Percentiles rank a stretch among this genome's conserved stretches.
phyloP scores from a whole-genome alignment of 2,888 invertebrate genomes.

The Parnassius mnemosyne region DNA sequence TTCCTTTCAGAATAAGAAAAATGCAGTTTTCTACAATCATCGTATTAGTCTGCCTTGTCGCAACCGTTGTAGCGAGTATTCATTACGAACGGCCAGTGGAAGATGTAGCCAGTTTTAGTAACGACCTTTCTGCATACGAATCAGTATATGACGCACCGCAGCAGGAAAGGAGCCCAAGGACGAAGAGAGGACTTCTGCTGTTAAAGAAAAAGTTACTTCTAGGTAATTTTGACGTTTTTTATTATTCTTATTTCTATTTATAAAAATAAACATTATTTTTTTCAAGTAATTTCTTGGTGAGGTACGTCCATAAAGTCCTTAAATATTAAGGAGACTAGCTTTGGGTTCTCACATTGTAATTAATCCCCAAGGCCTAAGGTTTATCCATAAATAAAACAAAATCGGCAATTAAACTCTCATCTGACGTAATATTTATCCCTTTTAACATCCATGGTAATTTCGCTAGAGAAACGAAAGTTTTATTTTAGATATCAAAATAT shows the following conservation, averaged over 20 bases:
- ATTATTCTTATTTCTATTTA: background rate
- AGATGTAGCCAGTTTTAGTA: constrained; percentile 36
- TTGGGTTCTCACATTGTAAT: no score
- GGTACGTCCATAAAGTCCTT: no score
- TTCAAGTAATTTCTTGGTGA: no score
- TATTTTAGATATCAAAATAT: no score
- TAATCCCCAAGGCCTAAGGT: no score
- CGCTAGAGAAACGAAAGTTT: no score
- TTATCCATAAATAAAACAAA: no score
- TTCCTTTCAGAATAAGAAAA: constrained; percentile 33
- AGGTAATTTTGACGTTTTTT: constrained; percentile 44
- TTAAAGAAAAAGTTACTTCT: constrained; percentile 72
- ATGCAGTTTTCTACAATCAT: constrained; percentile 69
- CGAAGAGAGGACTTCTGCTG: constrained; percentile 65
- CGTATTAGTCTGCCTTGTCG: constrained; percentile 63
- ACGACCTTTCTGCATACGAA: constrained; percentile 45
- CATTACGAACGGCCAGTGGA: constrained; percentile 47
- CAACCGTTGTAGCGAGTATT: constrained; percentile 51
- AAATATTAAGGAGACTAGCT: no score
- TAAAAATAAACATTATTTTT: no score
- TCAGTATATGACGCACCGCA: constrained; percentile 49
- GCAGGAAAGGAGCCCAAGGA: constrained; percentile 60
- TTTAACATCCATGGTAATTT: no score
- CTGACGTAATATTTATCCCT: no score
- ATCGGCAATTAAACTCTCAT: no score